Evolutionary conservation across 2,797 vertebrate genomes (phyloP), one percentile per base, ranked within the genome.

Genomic region (Myiothlypis chrysogaster): DNA sequence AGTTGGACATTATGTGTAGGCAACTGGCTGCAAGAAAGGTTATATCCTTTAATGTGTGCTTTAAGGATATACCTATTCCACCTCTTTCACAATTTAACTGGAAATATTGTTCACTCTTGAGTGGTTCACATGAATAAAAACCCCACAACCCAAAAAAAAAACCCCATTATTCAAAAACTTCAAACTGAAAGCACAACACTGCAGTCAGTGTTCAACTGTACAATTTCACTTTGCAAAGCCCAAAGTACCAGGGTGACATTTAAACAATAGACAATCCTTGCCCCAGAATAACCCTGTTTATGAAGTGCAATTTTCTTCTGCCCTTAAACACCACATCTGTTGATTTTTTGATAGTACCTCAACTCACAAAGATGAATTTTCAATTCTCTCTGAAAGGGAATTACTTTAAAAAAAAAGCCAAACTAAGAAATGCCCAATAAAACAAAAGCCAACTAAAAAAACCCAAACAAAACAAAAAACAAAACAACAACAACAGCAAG

Each of bases 91-190:
- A 39, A 16, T 90, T 86, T 28, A 20, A 12, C 46, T 7, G 3
- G 49, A 68, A 83, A 63, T 23, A 52, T 2, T 75, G 52, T 22
- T 91, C 37, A 34, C 17, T 53, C 10, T 64, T 0, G 4, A 68
- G 70, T n/a, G 55, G 30, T 46, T 41, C 47, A 44, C 4, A 9
- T 16, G 7, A 64, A 77, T 55, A 61, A 81, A 22, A 15, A 1
- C 1, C 3, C 6, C 17, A 35, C 12, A 34, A 14, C 9, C 5
- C 0, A 0, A 46, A 5, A 10, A 72, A 65, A 55, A 65, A 55
- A 3, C 0, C 2, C 0, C 18, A 22, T 22, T n/a, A 2, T 61
- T 37, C 23, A 61, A 72, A 85, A 63, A 14, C 8, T 63, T 83
- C 18, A 50, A 22, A 21, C 9, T 49, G 41, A 87, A 75, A 52